A percentile compares a stretch with the other conserved stretches of the same genome.
These are phyloP conservation scores for Poecilia velifera DNA, from an alignment of 2,797 vertebrate genomes.

Conservation along the genomic window DNA sequence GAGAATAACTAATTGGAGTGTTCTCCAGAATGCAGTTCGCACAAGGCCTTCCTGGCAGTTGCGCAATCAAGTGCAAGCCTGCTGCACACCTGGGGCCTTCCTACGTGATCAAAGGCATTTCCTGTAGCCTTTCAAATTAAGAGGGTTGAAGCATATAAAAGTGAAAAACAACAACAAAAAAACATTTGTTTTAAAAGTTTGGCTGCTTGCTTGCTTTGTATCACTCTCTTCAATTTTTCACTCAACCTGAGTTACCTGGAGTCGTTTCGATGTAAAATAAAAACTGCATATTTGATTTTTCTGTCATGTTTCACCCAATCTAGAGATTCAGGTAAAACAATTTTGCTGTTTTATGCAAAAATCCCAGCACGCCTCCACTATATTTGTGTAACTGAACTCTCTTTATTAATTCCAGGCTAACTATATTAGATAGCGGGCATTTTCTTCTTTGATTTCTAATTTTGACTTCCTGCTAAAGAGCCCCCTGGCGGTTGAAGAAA, in stretches of 20 bases:
- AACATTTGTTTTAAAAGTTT: neutral
- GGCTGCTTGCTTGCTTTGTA: neutral
- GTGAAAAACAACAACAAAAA: neutral
- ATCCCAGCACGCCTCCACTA: neutral
- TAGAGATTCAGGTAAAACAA: neutral
- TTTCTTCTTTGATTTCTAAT: too few species aligned
- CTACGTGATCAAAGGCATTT: neutral
- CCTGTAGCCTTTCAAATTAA: slow-evolving; percentile 1
- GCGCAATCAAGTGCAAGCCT: neutral
- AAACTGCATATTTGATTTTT: neutral
- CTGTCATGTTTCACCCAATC: neutral
- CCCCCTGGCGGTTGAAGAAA: too few species aligned
- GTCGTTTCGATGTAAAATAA: neutral
- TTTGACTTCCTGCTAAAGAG: too few species aligned
- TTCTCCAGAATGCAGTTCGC: neutral
- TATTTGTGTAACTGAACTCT: neutral
- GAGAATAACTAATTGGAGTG: neutral
- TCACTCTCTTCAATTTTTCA: neutral
- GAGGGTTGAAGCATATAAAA: neutral
- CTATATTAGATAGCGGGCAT: too few species aligned
- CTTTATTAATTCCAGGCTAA: neutral
- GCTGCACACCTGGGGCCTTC: neutral
- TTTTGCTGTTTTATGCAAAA: neutral
- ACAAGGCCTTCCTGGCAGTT: neutral
- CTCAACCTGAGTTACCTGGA: neutral